These are phyloP conservation scores for Paedocypris micromegethes DNA, from an alignment of 2,797 vertebrate species.

Conservation along the genomic window DNA sequence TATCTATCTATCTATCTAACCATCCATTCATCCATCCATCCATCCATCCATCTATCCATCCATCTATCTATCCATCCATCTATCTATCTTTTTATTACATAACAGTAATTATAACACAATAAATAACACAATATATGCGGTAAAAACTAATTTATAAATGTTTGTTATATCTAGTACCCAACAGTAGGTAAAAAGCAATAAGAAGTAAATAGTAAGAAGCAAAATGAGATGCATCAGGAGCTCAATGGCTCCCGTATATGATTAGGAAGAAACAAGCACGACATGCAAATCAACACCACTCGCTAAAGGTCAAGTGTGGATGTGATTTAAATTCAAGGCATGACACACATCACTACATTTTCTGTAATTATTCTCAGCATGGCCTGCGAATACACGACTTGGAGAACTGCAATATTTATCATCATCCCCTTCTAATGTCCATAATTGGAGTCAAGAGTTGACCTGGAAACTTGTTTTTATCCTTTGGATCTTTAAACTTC, in stretches of 20 bases:
- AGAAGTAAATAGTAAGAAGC: background rate
- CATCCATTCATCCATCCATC: no score
- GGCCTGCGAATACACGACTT: constrained; percentile 22
- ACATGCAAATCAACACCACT: constrained; percentile 27
- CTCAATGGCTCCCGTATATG: background rate
- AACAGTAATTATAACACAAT: no score
- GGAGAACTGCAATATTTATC: constrained; percentile 9
- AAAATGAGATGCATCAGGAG: background rate
- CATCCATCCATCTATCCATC: no score
- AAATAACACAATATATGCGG: no score
- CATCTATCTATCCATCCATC: no score
- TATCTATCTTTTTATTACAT: no score
- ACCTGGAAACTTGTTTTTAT: background rate
- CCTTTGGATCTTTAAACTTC: background rate
- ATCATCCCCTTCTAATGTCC: background rate
- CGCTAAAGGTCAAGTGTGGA: constrained; percentile 19
- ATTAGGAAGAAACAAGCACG: constrained; percentile 17
- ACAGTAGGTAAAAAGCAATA: no score
- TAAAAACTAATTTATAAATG: no score
- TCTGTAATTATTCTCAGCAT: constrained; percentile 26
- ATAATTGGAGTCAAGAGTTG: constrained; percentile 4
- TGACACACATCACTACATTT: constrained; percentile 24
- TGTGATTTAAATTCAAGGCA: constrained; percentile 25
- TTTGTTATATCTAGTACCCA: no score
- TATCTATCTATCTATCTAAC: no score